Conservation (phyloP, 2,797 vertebrate genomes). For the Lithobates pipiens region DNA sequence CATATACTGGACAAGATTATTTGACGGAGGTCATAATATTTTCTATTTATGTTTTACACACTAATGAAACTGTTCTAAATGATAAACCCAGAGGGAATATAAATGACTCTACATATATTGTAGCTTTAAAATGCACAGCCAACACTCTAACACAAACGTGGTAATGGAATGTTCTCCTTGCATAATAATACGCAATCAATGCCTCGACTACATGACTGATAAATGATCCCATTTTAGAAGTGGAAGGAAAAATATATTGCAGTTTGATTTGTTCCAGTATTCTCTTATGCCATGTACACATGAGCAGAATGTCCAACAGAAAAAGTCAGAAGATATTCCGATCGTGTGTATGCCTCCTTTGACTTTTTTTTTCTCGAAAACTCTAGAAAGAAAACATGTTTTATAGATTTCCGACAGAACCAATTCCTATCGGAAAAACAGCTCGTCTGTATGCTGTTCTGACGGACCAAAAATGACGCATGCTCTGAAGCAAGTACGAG, state of each 20-base stretch:
- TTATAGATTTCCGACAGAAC: too few relatives aligned
- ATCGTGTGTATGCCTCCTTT: too few relatives aligned
- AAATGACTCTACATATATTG: neutral
- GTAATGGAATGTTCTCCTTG: constrained; percentile 30
- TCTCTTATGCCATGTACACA: neutral
- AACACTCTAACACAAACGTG: constrained; percentile 26
- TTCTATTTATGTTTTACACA: neutral
- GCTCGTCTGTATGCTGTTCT: too few relatives aligned
- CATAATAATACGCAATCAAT: constrained; percentile 46
- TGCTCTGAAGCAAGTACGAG: too few relatives aligned
- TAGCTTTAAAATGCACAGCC: constrained; percentile 29
- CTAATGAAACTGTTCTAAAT: neutral
- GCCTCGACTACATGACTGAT: constrained; percentile 37
- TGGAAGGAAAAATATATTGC: constrained; percentile 49
- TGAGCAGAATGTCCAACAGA: too few relatives aligned
- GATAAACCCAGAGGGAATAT: constrained; percentile 20
- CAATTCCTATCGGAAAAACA: too few relatives aligned
- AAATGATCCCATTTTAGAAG: constrained; percentile 27
- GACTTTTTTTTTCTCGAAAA: too few relatives aligned
- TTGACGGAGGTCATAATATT: neutral
- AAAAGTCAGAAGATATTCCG: too few relatives aligned
- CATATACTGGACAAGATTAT: constrained; percentile 18
- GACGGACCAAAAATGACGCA: too few relatives aligned
- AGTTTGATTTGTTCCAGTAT: constrained; percentile 52
- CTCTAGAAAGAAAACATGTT: too few relatives aligned